Evolutionary conservation across 1,140 invertebrate species (phyloP).

Genomic region (Hesperophylax magnus): DNA sequence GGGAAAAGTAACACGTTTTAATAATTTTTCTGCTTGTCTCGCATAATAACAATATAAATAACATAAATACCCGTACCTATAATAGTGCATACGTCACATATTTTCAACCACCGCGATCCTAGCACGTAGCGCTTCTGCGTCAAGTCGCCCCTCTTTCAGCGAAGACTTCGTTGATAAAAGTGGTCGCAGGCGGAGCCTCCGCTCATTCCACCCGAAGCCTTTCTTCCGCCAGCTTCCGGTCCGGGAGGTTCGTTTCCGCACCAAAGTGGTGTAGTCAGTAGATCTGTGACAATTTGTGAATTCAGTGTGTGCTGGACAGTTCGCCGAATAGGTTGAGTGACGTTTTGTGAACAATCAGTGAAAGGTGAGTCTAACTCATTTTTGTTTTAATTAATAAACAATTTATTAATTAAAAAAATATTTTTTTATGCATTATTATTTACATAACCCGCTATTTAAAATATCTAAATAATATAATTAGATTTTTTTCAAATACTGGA

Average conservation of each 20-base stretch:
- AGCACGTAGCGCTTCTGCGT: neutral
- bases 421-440: too few species aligned
- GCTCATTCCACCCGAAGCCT: conserved; percentile 25
- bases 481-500: too few species aligned
- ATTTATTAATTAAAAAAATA: too few species aligned
- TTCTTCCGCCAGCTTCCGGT: conserved; percentile 23
- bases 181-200: neutral
- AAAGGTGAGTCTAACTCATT: neutral
- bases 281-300: conserved; percentile 8
- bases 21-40: too few species aligned
- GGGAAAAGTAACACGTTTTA: too few species aligned
- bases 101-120: neutral
- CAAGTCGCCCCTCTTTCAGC: neutral
- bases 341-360: neutral
- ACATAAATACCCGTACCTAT: too few species aligned
- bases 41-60: too few species aligned
- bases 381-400: too few species aligned
- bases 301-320: neutral
- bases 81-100: too few species aligned
- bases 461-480: too few species aligned
- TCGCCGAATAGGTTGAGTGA: neutral
- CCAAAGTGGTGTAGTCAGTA: neutral
- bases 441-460: too few species aligned
- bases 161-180: conserved; percentile 20
- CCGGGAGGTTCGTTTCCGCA: neutral